Base-by-base conservation (phyloP, 1,140 invertebrate species). In the Cydia pomonella region DNA sequence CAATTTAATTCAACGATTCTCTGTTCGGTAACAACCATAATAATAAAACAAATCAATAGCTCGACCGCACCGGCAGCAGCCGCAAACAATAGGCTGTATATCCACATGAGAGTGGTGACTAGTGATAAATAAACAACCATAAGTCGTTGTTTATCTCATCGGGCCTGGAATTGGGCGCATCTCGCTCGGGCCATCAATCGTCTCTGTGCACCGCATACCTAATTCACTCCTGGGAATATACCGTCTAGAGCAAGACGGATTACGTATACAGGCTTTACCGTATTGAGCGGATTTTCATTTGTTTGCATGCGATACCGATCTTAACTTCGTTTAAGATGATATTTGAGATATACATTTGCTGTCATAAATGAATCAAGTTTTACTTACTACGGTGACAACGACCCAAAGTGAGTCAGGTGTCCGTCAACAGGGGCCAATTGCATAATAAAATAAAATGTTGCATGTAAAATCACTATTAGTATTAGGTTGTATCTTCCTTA, bases 91-190 rank as follows among this genome's bases (percentile, higher is more conserved):
- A 69, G 64, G 64, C 64, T 33, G 64, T 69, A 69, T 38, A 69
- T 69, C 64, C 64, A 69, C 64, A 69, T 69, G 64, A 69, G 64
- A 69, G 64, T 69, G 64, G 64, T 69, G 64, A 69, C 64, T 69
- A 69, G 64, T 69, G 64, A 69, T 69, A 69, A 69, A 69, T 69
- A 69, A 69, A 69, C 64, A 69, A 38, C 64, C 64, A 69, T 69
- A 69, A 69, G 64, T 69, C 74, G 71, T 77, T 74, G 76, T 77
- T 77, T 77, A 77, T 77, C 33, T 69, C 44, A 69, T 64, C 71
- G 73, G 69, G 53, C 21, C 29, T 25, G 64, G 75, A 75, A 77
- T 73, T 75, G 73, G 72, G 73, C 76, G 73, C 76, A 77, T 59
- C 73, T 77, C 73, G 76, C 73, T 38, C 47, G 59, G 59, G 47